Conservation (phyloP, 2,888 invertebrate species). For the Epistrophe eligans region DNA sequence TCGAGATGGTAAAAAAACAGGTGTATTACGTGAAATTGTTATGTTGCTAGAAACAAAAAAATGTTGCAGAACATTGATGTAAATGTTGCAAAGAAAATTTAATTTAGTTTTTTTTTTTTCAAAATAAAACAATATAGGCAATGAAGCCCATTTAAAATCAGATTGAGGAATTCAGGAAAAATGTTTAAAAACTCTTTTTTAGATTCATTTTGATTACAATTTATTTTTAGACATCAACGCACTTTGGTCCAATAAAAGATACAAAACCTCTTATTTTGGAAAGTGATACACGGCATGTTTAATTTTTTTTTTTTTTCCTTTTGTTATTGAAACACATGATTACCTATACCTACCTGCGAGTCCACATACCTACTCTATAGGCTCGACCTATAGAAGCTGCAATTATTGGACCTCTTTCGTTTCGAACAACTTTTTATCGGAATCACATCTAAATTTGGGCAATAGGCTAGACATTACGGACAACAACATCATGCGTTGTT, state of each 20-base stretch:
- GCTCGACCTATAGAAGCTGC: neutral
- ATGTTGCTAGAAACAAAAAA: slow-evolving; percentile 21
- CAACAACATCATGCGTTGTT: neutral
- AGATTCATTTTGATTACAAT: slow-evolving; percentile 4
- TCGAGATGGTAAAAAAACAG: slow-evolving; percentile 42
- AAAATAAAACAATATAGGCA: neutral
- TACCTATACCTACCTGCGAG: no score
- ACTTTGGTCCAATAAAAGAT: neutral
- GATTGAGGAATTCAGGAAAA: neutral
- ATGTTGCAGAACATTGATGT: slow-evolving; percentile 19
- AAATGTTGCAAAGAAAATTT: slow-evolving; percentile 28
- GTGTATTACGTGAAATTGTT: slow-evolving; percentile 42
- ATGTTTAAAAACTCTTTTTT: neutral
- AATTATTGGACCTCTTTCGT: slow-evolving; percentile 15
- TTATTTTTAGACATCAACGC: neutral
- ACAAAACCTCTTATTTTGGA: slow-evolving; percentile 11
- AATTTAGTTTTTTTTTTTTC: neutral
- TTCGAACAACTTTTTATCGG: slow-evolving; percentile 28
- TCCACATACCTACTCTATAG: neutral
- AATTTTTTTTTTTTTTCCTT: no score
- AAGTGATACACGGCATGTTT: neutral
- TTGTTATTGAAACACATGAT: neutral
- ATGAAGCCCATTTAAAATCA: neutral
- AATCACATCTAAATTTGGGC: slow-evolving; percentile 10
- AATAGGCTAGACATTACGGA: neutral